These are phyloP conservation scores for Beris chalybata DNA, from an alignment of 2,888 invertebrate species.

Conservation along the genomic window DNA sequence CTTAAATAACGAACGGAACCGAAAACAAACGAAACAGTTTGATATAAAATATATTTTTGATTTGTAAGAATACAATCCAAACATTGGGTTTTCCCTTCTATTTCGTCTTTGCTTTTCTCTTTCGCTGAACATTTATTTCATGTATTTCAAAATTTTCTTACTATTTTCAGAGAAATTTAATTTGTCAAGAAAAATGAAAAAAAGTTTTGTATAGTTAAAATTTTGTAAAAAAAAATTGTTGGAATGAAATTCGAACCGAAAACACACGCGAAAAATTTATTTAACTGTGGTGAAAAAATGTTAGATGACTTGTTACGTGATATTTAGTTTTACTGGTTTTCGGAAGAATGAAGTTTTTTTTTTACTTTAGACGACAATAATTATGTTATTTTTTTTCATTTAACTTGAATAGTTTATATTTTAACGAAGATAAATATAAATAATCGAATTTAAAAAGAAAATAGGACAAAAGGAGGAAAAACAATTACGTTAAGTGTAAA, in stretches of 20 bases:
- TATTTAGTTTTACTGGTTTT: too few relatives aligned
- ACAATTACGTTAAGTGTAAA: constrained; percentile 20
- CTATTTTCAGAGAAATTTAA: not conserved
- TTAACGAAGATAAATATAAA: constrained; percentile 26
- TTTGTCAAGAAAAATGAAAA: not conserved
- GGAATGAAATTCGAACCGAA: constrained; percentile 1
- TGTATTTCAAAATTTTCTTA: not conserved
- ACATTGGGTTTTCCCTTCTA: not conserved
- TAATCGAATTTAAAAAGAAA: constrained; percentile 3
- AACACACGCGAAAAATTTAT: too few relatives aligned
- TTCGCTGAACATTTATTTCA: not conserved
- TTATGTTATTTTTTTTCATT: not conserved
- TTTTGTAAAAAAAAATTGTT: not conserved
- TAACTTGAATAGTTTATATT: not conserved
- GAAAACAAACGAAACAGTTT: not conserved
- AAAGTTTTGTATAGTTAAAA: not conserved
- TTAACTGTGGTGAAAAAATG: not conserved
- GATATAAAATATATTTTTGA: constrained; percentile 1
- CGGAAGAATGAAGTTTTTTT: too few relatives aligned
- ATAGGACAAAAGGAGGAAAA: constrained; percentile 22
- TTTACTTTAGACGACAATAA: too few relatives aligned
- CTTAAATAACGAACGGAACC: not conserved
- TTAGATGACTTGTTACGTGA: not conserved
- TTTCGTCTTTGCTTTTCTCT: too few relatives aligned
- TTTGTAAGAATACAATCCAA: not conserved